Evolutionary conservation across 2,888 invertebrate genomes (phyloP), one percentile per base, ranked within the genome.

Genomic region (Prosapia bicincta): DNA sequence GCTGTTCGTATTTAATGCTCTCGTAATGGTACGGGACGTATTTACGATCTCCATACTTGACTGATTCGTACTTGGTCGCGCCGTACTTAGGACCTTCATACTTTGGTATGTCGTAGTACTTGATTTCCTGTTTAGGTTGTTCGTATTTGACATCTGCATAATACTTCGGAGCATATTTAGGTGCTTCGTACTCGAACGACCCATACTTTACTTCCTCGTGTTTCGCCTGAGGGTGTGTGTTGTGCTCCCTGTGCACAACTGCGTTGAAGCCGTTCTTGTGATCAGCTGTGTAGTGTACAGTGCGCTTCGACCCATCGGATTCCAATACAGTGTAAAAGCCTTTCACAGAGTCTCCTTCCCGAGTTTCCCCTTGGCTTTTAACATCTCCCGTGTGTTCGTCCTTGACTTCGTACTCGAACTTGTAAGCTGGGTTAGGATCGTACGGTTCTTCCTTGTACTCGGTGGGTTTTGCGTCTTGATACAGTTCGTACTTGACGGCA

Each of bases 11-110:
- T 38, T 38, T 38, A 28, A 13, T 38, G 38, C 2, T 6, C 9
- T 38, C 38, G 38, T 38, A 38, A 9, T 38, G 5, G 15, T 30
- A 30, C 9, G 9, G 5, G 30, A 30, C 5, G 13, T 38, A 43
- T 71, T 71, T 75, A 0, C 65, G 74, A 20, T 38, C 74, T 26
- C 71, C 71, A 24, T 75, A 71, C 26, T 75, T 75, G n/a, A 66
- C 32, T 6, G 70, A 30, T 75, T 70, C 70, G 32, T 71, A 75
- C 9, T 30, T 30, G 13, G 38, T 7, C 3, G 54, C 54, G 9
- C 15, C 38, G 13, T 54, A 54, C 20, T 54, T 54, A 20, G 1
- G 3, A n/a, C 20, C 3, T 54, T 54, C 54, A 20, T 54, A 54
- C 13, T 54, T 54, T 54, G 54, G 54, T 38, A 15, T 15, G 3